A percentile compares a stretch with the other conserved stretches of the same genome.
Conservation (phyloP, 1,140 invertebrate genomes). For the Anoplophora glabripennis region DNA sequence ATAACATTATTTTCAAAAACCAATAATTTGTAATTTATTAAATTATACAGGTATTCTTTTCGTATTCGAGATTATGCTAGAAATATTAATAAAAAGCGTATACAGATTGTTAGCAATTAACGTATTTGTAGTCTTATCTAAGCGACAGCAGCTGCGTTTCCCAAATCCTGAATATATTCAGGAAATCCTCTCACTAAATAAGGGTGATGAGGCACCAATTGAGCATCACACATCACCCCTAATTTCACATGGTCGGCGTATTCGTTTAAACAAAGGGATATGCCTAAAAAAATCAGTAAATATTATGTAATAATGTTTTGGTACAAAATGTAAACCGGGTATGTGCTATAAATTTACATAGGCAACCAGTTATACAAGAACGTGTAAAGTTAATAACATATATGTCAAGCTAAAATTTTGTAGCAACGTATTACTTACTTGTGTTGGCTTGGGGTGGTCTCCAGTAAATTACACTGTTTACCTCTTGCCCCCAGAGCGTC, state of each 20-base stretch:
- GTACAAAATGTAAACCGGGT: too few species aligned
- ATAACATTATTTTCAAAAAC: too few species aligned
- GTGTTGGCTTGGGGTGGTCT: slow-evolving; percentile 78
- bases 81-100: too few species aligned
- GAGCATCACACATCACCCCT: slow-evolving; percentile 73
- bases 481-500: slow-evolving; percentile 64
- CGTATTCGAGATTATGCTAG: too few species aligned
- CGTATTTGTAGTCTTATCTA: not conserved
- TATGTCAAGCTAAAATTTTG: not conserved
- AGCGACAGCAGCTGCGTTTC: slow-evolving; percentile 20
- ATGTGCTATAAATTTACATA: too few species aligned
- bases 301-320: not conserved
- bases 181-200: slow-evolving; percentile 54
- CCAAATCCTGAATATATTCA: slow-evolving; percentile 52
- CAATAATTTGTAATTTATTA: too few species aligned
- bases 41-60: too few species aligned
- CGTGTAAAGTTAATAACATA: too few species aligned
- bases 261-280: slow-evolving; percentile 73
- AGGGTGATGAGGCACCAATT: slow-evolving; percentile 61
- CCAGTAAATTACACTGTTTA: slow-evolving; percentile 70
- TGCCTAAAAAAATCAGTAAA: slow-evolving; percentile 52
- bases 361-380: too few species aligned
- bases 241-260: slow-evolving; percentile 66
- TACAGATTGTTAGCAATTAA: too few species aligned
- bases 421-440: slow-evolving; percentile 53